phyloP scores from a whole-genome alignment of 1,140 invertebrate species.

The Drosophila orena region DNA sequence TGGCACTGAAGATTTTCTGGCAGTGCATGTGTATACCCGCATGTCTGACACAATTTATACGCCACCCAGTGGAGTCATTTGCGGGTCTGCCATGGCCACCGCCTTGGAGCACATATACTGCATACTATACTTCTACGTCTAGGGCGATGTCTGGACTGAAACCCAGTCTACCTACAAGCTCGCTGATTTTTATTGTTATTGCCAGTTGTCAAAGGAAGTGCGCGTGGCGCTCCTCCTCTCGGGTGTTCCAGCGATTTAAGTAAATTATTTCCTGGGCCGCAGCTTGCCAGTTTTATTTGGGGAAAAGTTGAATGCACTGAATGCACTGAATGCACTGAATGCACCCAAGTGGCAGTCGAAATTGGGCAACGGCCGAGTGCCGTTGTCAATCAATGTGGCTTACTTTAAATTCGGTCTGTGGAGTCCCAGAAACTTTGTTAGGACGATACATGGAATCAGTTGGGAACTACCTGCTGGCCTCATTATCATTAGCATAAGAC shows the following conservation, averaged over 20 bases:
- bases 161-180: constrained; percentile 66
- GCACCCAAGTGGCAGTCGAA: constrained; percentile 22
- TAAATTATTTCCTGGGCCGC: constrained; percentile 73
- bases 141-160: constrained; percentile 30
- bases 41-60: constrained; percentile 45
- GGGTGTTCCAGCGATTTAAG: constrained; percentile 57
- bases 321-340: constrained; percentile 5
- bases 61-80: constrained; percentile 49
- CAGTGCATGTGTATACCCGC: constrained; percentile 23
- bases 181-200: constrained; percentile 82
- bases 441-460: not conserved
- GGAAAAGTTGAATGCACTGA: constrained; percentile 33
- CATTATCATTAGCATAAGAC: constrained; percentile 78
- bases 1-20: too few relatives aligned
- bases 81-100: constrained; percentile 13
- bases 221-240: constrained; percentile 22
- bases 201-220: constrained; percentile 82
- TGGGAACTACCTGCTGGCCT: constrained; percentile 45
- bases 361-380: constrained; percentile 16
- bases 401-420: constrained; percentile 37
- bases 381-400: constrained; percentile 3
- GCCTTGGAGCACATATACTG: constrained; percentile 19
- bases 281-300: constrained; percentile 27
- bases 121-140: constrained; percentile 11
- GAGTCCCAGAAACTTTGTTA: constrained; percentile 41